Conservation (phyloP, 2,888 invertebrate species). For the Netelia virgata region DNA sequence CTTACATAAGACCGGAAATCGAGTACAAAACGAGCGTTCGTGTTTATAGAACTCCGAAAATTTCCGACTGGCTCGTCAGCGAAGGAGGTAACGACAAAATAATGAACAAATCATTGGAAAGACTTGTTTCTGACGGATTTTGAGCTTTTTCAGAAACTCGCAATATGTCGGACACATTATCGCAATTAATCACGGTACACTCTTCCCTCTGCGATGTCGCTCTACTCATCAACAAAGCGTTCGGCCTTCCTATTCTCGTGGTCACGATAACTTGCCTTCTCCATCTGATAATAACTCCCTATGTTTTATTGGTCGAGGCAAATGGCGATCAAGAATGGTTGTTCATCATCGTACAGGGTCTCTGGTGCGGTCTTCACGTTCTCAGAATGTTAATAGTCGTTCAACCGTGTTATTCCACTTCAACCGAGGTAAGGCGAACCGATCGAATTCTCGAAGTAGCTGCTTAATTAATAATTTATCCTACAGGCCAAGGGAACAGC, state of each 20-base stretch:
- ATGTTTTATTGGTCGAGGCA: constrained; percentile 87
- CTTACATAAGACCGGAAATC: constrained; percentile 68
- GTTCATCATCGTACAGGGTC: constrained; percentile 86
- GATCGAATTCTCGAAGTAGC: not conserved
- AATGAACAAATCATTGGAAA: not conserved
- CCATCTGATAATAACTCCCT: constrained; percentile 88
- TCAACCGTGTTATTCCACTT: constrained; percentile 87
- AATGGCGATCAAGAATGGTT: constrained; percentile 85
- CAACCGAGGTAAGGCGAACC: constrained; percentile 84
- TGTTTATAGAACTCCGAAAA: constrained; percentile 69
- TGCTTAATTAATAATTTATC: not conserved
- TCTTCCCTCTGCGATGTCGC: constrained; percentile 86
- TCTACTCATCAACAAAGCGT: constrained; percentile 86
- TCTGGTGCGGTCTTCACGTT: constrained; percentile 87
- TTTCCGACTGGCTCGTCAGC: constrained; percentile 71
- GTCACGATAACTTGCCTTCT: constrained; percentile 87
- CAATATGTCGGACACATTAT: constrained; percentile 83
- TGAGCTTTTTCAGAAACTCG: constrained; percentile 70
- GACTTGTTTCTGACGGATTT: constrained; percentile 8
- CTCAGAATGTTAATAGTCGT: constrained; percentile 87
- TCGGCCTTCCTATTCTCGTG: constrained; percentile 86
- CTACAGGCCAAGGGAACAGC: constrained; percentile 85
- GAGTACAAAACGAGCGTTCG: constrained; percentile 64
- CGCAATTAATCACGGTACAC: constrained; percentile 86
- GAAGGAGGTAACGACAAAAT: constrained; percentile 67